phyloP scores from a whole-genome alignment of 1,140 invertebrate species.

The Tachypleus tridentatus region DNA sequence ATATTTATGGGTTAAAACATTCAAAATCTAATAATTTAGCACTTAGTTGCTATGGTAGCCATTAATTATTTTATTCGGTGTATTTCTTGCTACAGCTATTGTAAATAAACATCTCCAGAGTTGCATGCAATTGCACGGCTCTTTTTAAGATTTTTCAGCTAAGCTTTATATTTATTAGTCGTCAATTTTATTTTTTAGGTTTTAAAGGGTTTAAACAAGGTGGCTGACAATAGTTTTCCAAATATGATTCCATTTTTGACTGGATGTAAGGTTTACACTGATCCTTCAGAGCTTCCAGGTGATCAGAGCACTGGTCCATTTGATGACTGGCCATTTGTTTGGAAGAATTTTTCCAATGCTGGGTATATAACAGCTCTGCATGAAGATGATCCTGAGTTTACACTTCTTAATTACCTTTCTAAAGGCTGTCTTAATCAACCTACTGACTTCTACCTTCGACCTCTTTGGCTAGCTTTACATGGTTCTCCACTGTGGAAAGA shows the following conservation, averaged over 20 bases:
- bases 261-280: constrained; percentile 20
- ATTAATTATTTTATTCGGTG: too few relatives aligned
- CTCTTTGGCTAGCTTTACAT: constrained; percentile 41
- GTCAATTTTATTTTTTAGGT: neutral
- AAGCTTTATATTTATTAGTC: too few relatives aligned
- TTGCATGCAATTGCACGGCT: too few relatives aligned
- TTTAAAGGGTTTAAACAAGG: constrained; percentile 33
- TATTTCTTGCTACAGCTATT: too few relatives aligned
- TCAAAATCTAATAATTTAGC: too few relatives aligned
- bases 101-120: too few relatives aligned
- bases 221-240: constrained; percentile 36
- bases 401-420: constrained; percentile 67
- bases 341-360: constrained; percentile 38
- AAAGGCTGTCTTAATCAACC: constrained; percentile 60
- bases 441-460: constrained; percentile 65
- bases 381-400: constrained; percentile 60
- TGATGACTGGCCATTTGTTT: constrained; percentile 24
- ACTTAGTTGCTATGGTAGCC: too few relatives aligned
- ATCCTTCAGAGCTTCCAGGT: neutral
- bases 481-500: constrained; percentile 13
- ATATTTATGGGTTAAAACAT: too few relatives aligned
- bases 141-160: too few relatives aligned
- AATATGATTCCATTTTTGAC: constrained; percentile 34
- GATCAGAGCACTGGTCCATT: constrained; percentile 3
- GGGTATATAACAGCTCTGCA: constrained; percentile 63